A percentile compares a stretch with the other conserved stretches of the same genome.
Conservation (phyloP, 2,113 vertebrate species). For the Sinosuthora webbiana region DNA sequence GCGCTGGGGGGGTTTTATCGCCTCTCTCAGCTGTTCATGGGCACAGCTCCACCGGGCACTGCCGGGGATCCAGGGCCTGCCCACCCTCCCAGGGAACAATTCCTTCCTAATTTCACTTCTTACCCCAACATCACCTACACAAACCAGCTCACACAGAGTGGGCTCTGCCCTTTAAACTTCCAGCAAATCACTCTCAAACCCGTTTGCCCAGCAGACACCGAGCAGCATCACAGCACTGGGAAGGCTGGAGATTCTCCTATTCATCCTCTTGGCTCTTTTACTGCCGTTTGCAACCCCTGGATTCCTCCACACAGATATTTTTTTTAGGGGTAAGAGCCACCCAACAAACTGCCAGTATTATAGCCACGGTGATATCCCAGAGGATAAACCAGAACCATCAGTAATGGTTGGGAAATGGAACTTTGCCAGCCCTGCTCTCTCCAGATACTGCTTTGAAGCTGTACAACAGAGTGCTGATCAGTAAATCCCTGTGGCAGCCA, state of each 20-base stretch:
- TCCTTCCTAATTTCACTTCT: too few relatives aligned
- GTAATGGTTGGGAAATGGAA: fast-evolving
- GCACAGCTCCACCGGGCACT: not conserved
- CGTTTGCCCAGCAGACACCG: not conserved
- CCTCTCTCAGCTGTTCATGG: fast-evolving
- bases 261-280: not conserved
- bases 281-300: not conserved
- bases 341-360: not conserved
- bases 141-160: not conserved
- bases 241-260: not conserved
- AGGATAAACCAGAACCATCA: not conserved
- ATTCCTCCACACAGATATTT: not conserved
- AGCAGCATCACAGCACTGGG: fast-evolving
- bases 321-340: not conserved
- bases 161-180: not conserved
- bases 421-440: not conserved
- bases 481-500: not conserved
- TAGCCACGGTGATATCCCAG: fast-evolving
- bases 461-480: fast-evolving
- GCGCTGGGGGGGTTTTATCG: fast-evolving
- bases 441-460: fast-evolving
- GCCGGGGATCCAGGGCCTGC: not conserved
- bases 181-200: not conserved
- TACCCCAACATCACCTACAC: fast-evolving
- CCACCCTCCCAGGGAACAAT: not conserved